Evolutionary conservation across 2,113 vertebrate genomes (phyloP).

Genomic region (Callipepla californica): DNA sequence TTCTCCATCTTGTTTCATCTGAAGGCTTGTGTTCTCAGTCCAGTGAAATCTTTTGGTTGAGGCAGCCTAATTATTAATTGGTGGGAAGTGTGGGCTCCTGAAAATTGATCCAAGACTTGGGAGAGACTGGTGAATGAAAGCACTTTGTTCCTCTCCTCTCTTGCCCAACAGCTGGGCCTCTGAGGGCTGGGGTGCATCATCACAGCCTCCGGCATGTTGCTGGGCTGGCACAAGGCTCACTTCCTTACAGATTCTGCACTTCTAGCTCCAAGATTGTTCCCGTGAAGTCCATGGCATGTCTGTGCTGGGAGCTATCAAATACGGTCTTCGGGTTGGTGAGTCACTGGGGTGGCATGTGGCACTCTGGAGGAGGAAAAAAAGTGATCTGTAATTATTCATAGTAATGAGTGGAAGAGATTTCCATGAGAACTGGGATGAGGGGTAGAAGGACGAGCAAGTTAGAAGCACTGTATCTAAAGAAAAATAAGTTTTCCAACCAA

Average conservation of each 20-base stretch:
- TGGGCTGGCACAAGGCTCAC: neutral
- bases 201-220: neutral
- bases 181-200: neutral
- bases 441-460: neutral
- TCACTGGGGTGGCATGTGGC: constrained; percentile 20
- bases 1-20: neutral
- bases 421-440: neutral
- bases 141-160: neutral
- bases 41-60: neutral
- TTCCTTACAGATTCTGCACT: neutral
- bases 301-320: neutral
- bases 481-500: neutral
- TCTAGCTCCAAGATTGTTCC: neutral
- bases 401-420: constrained; percentile 48
- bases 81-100: neutral
- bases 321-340: neutral
- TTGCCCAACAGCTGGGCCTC: neutral
- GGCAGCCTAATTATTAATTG: neutral
- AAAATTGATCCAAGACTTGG: neutral
- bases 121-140: neutral
- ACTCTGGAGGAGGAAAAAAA: neutral
- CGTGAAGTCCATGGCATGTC: neutral
- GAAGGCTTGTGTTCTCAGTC: neutral
- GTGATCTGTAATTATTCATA: constrained; percentile 58
- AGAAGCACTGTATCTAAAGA: neutral